Evolutionary conservation across 2,113 vertebrate genomes (phyloP).

Genomic region (Empidonax alnorum): DNA sequence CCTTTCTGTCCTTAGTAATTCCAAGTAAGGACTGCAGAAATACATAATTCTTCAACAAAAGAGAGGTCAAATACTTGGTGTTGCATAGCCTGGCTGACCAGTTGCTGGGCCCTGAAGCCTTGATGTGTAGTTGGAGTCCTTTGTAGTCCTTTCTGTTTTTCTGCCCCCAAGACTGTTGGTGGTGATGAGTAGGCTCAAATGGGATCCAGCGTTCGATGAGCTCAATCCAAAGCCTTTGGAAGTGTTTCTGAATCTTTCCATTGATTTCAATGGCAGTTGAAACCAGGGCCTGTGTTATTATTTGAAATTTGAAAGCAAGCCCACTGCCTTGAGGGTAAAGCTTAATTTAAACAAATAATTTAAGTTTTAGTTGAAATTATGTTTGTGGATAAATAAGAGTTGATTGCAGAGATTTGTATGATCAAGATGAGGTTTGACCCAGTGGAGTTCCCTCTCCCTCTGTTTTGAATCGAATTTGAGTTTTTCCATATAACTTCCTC

Average conservation of each 20-base stretch:
- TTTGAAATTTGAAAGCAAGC: not conserved
- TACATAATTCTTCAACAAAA: not conserved
- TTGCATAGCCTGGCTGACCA: not conserved
- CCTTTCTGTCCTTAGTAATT: not conserved
- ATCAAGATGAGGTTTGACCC: not conserved
- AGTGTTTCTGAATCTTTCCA: not conserved
- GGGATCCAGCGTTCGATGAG: not conserved
- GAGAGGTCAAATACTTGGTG: not conserved
- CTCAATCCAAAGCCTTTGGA: not conserved
- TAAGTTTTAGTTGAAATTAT: not conserved
- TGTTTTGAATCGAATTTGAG: not conserved
- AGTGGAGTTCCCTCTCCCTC: not conserved
- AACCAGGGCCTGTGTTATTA: not conserved
- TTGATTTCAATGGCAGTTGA: not conserved
- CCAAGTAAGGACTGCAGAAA: not conserved
- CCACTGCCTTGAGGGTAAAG: not conserved
- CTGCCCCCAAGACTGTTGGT: not conserved
- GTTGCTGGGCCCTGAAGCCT: not conserved
- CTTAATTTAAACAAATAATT: not conserved
- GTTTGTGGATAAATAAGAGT: not conserved
- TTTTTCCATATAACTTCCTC: not conserved
- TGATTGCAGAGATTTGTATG: not conserved
- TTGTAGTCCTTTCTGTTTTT: not conserved
- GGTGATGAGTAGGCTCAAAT: not conserved
- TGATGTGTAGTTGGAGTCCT: not conserved